These are phyloP conservation scores for Meriones psammophilus DNA, from an alignment of 2,797 vertebrate genomes.

Conservation along the genomic window DNA sequence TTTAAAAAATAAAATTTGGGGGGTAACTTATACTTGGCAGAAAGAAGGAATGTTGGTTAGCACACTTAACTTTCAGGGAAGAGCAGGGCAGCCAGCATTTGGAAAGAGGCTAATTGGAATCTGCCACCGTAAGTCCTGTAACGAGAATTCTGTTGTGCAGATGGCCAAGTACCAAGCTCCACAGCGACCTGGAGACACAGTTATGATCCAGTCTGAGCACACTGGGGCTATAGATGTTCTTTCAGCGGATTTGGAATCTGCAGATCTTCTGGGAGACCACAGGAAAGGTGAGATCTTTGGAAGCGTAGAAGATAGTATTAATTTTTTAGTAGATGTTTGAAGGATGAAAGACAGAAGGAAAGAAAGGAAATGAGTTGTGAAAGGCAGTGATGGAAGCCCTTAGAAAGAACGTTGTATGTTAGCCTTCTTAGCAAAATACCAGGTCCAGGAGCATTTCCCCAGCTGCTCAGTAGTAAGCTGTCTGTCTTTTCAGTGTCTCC, in stretches of 20 bases:
- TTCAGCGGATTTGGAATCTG: constrained; percentile 89
- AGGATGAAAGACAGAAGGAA: constrained; percentile 7
- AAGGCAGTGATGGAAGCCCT: neutral
- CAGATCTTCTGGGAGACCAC: constrained; percentile 88
- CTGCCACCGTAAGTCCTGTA: neutral
- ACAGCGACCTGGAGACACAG: constrained; percentile 89
- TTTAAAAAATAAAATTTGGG: constrained; percentile 11
- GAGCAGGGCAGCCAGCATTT: neutral
- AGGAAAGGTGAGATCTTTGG: constrained; percentile 87
- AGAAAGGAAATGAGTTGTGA: neutral
- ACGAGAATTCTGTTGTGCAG: constrained; percentile 86
- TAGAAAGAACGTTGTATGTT: neutral
- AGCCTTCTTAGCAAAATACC: neutral
- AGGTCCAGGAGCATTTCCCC: neutral
- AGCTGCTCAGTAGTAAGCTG: constrained; percentile 31
- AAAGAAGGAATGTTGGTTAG: neutral
- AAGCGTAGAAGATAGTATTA: neutral
- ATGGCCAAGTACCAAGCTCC: constrained; percentile 87
- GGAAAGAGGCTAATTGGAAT: neutral
- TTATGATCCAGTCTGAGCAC: constrained; percentile 93
- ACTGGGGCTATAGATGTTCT: constrained; percentile 90
- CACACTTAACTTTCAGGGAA: neutral
- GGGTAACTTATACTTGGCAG: neutral
- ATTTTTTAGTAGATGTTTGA: neutral
- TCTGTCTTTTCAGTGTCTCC: constrained; percentile 90